Percentiles rank a stretch among this genome's conserved stretches.
Conservation (phyloP, 2,797 vertebrate species). For the Mormyrus proboscirostris region DNA sequence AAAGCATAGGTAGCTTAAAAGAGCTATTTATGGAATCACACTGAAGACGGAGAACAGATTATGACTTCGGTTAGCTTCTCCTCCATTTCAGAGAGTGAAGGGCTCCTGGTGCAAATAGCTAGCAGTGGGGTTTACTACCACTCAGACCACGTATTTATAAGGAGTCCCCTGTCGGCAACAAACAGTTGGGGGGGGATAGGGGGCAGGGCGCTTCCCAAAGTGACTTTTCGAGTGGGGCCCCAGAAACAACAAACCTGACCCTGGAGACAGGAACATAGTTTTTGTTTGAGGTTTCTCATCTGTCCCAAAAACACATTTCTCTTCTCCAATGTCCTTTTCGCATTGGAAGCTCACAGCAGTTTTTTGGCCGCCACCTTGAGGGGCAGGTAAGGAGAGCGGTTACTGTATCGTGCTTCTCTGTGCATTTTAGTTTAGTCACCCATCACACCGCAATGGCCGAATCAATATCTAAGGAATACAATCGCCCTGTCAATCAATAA, state of each 20-base stretch:
- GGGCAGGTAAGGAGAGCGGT: not conserved
- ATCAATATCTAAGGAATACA: constrained; percentile 12
- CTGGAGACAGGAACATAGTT: not conserved
- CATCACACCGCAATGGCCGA: not conserved
- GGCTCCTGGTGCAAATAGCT: not conserved
- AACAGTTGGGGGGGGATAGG: not conserved
- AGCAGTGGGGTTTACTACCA: not conserved
- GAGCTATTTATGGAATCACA: not conserved
- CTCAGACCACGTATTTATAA: not conserved
- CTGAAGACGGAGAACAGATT: not conserved
- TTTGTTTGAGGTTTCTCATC: not conserved
- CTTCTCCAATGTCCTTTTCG: not conserved
- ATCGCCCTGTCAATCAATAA: not conserved
- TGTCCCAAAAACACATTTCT: not conserved
- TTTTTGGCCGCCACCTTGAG: not conserved
- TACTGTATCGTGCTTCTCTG: constrained; percentile 6
- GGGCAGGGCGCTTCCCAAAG: not conserved
- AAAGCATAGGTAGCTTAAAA: not conserved
- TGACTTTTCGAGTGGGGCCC: not conserved
- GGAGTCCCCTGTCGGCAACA: not conserved
- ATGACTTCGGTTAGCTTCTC: not conserved
- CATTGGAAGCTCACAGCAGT: not conserved
- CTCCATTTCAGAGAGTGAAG: not conserved
- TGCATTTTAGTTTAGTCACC: not conserved
- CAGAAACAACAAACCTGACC: not conserved